Evolutionary conservation across 2,113 vertebrate species (phyloP), one percentile per base, ranked within the genome.

Genomic region (Emydocephalus ijimae): DNA sequence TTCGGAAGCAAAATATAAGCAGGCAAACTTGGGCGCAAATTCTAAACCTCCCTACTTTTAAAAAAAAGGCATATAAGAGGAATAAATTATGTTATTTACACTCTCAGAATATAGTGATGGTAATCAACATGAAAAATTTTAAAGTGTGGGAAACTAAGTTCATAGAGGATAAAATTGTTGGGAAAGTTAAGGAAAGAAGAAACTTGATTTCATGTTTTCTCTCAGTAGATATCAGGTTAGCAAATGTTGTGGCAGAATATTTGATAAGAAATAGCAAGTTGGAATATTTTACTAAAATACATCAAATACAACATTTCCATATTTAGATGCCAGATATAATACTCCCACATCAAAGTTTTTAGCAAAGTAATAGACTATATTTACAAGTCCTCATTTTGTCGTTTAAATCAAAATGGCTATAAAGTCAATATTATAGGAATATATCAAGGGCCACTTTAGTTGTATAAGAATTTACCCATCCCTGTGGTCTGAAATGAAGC

Each of bases 291-390:
- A 23, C 45, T 2, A 21, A 15, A 43, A 64, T 59, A 52, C 26
- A 18, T 1, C 85, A 88, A 56, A 0, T 24, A 15, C 56, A 39
- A 64, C 64, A 74, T 74, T 74, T 74, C 29, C 64, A 69, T 69
- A 69, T 14, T 69, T n/a, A 64, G 61, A 69, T 69, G 64, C 29
- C 26, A n/a, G 50, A 15, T 26, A n/a, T 29, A 69, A 1, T 64
- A 50, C 64, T 39, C 50, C 1, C 8, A n/a, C 9, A 34, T n/a
- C 54, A 90, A 2, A 90, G 45, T 0, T 85, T 0, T 87, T 39
- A 92, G 14, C 2, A 1, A 21, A 56, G 54, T 15, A 50, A n/a
- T 4, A 52, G 0, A 54, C 6, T 26, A 88, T 0, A 0, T 14
- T 24, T 64, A 64, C 26, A 64, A 39, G 15, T 86, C 48, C 3